Conservation (phyloP, 2,113 vertebrate genomes). For the Daubentonia madagascariensis region DNA sequence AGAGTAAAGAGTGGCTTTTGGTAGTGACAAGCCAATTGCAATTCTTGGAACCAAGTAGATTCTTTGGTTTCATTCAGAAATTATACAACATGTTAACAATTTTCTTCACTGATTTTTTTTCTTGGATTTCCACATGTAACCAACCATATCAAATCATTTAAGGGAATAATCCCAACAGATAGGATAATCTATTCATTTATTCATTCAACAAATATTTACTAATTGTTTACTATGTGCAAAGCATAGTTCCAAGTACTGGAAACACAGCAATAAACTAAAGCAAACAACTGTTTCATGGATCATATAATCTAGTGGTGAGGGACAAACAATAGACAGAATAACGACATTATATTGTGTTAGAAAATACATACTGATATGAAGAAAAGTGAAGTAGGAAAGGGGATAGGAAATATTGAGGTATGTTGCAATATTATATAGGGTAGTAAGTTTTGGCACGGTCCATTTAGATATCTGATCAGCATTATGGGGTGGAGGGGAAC, state of each 20-base stretch:
- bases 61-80: not conserved
- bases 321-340: not conserved
- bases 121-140: not conserved
- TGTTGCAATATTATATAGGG: not conserved
- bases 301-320: not conserved
- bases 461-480: not conserved
- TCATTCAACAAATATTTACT: not conserved
- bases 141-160: not conserved
- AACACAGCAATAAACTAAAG: not conserved
- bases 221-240: not conserved
- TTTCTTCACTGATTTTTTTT: not conserved
- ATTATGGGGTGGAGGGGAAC: not conserved
- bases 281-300: not conserved
- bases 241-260: not conserved
- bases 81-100: not conserved
- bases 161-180: not conserved
- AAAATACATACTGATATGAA: not conserved
- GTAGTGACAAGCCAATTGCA: not conserved
- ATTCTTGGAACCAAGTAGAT: not conserved
- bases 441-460: not conserved
- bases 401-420: not conserved
- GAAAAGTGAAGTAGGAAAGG: not conserved
- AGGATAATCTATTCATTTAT: not conserved
- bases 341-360: not conserved
- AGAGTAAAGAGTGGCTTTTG: not conserved